phyloP scores from a whole-genome alignment of 2,113 vertebrate species.

The Amia ocellicauda region DNA sequence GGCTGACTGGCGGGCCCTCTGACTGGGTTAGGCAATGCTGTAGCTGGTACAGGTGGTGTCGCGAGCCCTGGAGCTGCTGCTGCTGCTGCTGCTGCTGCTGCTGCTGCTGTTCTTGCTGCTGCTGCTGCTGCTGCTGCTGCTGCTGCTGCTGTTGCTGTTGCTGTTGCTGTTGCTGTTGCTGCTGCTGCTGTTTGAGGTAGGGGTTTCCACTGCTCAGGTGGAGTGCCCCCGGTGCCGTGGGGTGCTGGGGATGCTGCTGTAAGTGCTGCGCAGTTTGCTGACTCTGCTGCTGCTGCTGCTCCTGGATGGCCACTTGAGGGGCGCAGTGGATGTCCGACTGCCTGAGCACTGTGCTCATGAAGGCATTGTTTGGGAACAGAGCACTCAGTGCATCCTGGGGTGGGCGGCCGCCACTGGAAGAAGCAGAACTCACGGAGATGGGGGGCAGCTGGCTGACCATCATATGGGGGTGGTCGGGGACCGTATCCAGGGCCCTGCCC shows the following conservation, averaged over 20 bases:
- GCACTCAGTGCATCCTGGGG: conserved; percentile 66
- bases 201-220: conserved; percentile 79
- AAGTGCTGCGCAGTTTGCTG: conserved; percentile 73
- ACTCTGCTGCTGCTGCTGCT: conserved; percentile 67
- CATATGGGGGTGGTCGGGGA: conserved; percentile 79
- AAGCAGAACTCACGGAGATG: conserved; percentile 67
- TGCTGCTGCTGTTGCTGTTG: conserved; percentile 73
- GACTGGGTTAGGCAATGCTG: conserved; percentile 83
- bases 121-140: conserved; percentile 58
- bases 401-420: conserved; percentile 65
- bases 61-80: conserved; percentile 60
- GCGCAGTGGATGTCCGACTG: conserved; percentile 77
- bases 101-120: conserved; percentile 52
- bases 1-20: conserved; percentile 66
- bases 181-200: conserved; percentile 82
- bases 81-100: conserved; percentile 40
- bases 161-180: conserved; percentile 38
- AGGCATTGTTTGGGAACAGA: conserved; percentile 81
- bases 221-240: conserved; percentile 66
- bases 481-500: conserved; percentile 51
- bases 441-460: conserved; percentile 75
- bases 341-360: conserved; percentile 69
- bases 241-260: conserved; percentile 77
- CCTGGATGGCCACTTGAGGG: conserved; percentile 69
- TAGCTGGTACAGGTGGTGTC: conserved; percentile 88